Percentiles rank a stretch among this genome's conserved stretches.
Evolutionary conservation across 2,797 vertebrate genomes (phyloP).

Genomic region (Bryconaethiops microstoma): DNA sequence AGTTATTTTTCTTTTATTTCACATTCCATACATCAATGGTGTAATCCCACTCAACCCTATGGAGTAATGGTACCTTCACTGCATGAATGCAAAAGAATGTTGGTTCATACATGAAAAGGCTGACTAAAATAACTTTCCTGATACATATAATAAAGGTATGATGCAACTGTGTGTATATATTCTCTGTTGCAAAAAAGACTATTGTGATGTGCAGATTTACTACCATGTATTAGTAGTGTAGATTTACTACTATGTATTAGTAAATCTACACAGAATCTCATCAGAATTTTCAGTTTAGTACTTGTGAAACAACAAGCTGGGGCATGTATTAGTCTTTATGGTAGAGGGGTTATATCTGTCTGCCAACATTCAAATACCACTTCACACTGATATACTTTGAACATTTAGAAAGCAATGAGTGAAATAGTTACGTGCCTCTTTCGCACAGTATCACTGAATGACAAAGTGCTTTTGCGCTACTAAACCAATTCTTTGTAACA

Average conservation of each 20-base stretch:
- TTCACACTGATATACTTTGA: background rate
- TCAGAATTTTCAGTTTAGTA: background rate
- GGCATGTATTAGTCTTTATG: background rate
- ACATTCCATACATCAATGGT: background rate
- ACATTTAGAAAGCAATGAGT: background rate
- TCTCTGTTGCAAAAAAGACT: too few species aligned
- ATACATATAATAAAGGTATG: background rate
- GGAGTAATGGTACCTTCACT: too few species aligned
- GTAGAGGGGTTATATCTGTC: background rate
- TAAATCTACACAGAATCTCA: too few species aligned
- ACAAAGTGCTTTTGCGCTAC: background rate
- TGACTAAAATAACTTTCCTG: background rate
- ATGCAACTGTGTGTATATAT: background rate
- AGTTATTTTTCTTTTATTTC: background rate
- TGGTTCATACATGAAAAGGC: background rate
- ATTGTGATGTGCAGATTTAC: too few species aligned
- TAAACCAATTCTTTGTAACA: background rate
- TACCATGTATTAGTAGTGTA: too few species aligned
- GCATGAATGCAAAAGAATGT: background rate
- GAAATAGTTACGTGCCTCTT: background rate
- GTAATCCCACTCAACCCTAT: background rate
- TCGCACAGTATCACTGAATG: background rate
- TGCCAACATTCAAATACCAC: background rate
- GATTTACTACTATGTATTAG: too few species aligned
- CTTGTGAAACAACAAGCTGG: background rate